These are phyloP conservation scores for Liolophura sinensis DNA, from an alignment of 1,140 invertebrate species.

Conservation along the genomic window DNA sequence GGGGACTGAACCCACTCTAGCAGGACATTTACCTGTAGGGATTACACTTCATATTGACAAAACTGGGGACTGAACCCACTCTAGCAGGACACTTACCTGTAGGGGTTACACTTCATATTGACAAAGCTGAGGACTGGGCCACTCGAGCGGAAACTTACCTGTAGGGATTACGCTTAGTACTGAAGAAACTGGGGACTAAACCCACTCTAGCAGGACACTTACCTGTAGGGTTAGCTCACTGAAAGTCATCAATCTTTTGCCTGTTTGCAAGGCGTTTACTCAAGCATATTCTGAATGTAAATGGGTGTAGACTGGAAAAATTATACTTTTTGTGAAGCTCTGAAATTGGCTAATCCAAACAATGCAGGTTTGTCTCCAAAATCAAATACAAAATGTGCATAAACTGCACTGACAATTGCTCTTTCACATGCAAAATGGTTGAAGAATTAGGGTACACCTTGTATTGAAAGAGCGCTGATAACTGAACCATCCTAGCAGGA, in stretches of 20 bases:
- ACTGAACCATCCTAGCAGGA: constrained; percentile 22
- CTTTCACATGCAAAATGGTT: too few species aligned
- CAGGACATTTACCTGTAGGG: constrained; percentile 35
- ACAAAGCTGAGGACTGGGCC: constrained; percentile 14
- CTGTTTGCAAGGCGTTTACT: too few species aligned
- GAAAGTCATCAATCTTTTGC: not conserved
- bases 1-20: constrained; percentile 22
- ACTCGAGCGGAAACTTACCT: constrained; percentile 29
- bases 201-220: not conserved
- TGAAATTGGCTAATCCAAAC: too few species aligned
- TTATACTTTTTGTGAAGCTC: too few species aligned
- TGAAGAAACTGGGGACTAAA: constrained; percentile 18
- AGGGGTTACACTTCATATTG: constrained; percentile 8
- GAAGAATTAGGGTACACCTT: constrained; percentile 2
- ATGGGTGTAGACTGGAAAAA: too few species aligned
- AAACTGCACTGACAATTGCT: too few species aligned
- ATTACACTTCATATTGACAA: constrained; percentile 32
- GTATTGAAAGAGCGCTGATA: not conserved
- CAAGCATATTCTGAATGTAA: too few species aligned
- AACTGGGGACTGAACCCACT: constrained; percentile 12
- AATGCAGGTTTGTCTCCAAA: too few species aligned
- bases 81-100: constrained; percentile 1
- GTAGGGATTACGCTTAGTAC: constrained; percentile 35
- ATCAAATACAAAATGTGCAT: too few species aligned
- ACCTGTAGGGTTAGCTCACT: constrained; percentile 5